Base-by-base conservation (phyloP, 2,888 invertebrate species). In the Galerucella calmariensis region DNA sequence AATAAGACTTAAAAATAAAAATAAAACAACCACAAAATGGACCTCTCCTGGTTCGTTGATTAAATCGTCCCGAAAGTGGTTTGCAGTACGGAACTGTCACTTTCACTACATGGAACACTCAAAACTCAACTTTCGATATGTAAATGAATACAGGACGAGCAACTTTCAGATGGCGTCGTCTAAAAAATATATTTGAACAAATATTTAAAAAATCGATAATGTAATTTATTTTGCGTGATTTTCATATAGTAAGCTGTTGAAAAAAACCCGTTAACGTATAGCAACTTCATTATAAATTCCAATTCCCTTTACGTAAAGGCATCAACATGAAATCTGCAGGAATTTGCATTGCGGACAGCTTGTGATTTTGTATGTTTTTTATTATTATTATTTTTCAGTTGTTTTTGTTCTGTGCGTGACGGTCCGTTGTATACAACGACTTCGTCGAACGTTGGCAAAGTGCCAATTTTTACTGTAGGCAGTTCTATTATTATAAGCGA, bases 401-500 rank as follows among this genome's bases (percentile, higher is more conserved):
- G 63, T 63, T n/a, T 41, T 62, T 65, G 63, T 20, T n/a, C 41
- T 62, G 8, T 62, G 41, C 41, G 62, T 44, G 63, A 65, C 63
- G 44, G 12, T 65, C 20, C 46, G 63, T 46, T 75, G 67, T 71
- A 46, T 51, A 68, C 58, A 56, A 24, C 56, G 53, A 67, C 62
- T 62, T 51, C 48, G 61, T 10, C n/a, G 62, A 35, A n/a, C 65
- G 69, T 63, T 73, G 73, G 69, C 69, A 41, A 16, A 24, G 51
- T 59, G 65, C 73, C 73, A 69, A 59, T 73, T 73, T 75, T 72
- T 70, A 63, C 70, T 74, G 72, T 71, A 75, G 69, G 66, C 20
- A 61, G 48, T 74, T 75, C 75, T 74, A 75, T 75, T 77, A 77
- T 74, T 70, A 70, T 68, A 67, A 62, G 53, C 46, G 62, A 69